phyloP scores from a whole-genome alignment of 2,113 vertebrate genomes.

The Microtus oregoni region DNA sequence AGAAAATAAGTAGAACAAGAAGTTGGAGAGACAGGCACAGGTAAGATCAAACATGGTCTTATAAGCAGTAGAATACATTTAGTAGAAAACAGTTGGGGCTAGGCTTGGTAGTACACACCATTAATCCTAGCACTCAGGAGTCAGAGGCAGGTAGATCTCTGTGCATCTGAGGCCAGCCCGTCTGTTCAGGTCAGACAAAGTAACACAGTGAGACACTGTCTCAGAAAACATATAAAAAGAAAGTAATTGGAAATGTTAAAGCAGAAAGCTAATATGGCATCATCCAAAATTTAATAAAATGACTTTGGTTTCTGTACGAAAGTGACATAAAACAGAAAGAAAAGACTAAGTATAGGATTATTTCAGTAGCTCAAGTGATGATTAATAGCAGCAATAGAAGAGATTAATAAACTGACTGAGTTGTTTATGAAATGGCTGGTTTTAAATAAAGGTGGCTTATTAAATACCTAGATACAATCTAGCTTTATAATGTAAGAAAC shows the following conservation, averaged over 20 bases:
- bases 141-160: neutral
- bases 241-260: neutral
- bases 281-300: constrained; percentile 30
- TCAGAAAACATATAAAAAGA: neutral
- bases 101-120: neutral
- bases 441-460: neutral
- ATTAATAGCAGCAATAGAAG: neutral
- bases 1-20: neutral
- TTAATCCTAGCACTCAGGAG: neutral
- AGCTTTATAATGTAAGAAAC: neutral
- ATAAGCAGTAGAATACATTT: neutral
- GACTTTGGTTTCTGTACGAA: neutral
- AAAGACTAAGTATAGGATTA: neutral
- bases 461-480: neutral
- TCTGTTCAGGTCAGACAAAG: neutral
- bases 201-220: neutral
- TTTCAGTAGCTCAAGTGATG: neutral
- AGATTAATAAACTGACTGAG: neutral
- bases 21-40: neutral
- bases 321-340: neutral
- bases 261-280: neutral
- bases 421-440: neutral
- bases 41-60: neutral
- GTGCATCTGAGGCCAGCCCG: neutral
- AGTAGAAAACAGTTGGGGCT: neutral